Base-by-base conservation (phyloP, 2,113 vertebrate species). In the Cephalophus harveyi region DNA sequence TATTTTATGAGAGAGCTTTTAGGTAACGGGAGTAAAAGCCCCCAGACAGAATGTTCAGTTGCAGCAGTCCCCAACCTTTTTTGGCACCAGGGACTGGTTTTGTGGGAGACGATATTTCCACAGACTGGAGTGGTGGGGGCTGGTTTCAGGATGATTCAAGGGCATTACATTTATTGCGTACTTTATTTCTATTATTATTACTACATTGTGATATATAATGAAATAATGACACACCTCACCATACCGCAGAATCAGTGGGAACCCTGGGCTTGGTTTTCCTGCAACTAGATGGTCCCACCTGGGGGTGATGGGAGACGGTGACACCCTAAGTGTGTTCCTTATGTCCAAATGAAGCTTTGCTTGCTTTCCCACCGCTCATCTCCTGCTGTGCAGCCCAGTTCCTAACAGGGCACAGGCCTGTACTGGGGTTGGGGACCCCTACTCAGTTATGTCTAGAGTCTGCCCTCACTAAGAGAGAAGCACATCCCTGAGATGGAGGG, bases 1-100 rank as follows among this genome's bases (percentile, higher is more conserved):
- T 57, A 89, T 94, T 33, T 93, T 54, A 87, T 62, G 67, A 89
- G 79, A 93, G 91, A 91, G 64, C 87, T 89, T 90, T 94, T 52
- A 43, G 59, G 36, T 57, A 89, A 33, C 13, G 11, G 23, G 76
- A 78, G 46, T n/a, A 30, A 52, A 94, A 95, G 60, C 50, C 16
- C 52, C 12, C 43, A 71, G 86, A 62, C 11, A 19, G 91, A 87
- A 79, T 43, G 33, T 40, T 83, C 43, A 16, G 50, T 46, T 52
- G 16, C 4, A 76, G 71, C 6, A 0, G 23, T 27, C 12, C 71
- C 40, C 40, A 76, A 4, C 23, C 23, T 7, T 43, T 76, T 76
- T 76, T 43, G 71, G 40, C 36, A 27, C 40, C 21, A 43, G 71
- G 71, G 40, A 43, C 71, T 76, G 40, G 40, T 43, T 76, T 76